Evolutionary conservation across 2,888 invertebrate species (phyloP), one percentile per base, ranked within the genome.

Genomic region (Arrhopalites spinosus): DNA sequence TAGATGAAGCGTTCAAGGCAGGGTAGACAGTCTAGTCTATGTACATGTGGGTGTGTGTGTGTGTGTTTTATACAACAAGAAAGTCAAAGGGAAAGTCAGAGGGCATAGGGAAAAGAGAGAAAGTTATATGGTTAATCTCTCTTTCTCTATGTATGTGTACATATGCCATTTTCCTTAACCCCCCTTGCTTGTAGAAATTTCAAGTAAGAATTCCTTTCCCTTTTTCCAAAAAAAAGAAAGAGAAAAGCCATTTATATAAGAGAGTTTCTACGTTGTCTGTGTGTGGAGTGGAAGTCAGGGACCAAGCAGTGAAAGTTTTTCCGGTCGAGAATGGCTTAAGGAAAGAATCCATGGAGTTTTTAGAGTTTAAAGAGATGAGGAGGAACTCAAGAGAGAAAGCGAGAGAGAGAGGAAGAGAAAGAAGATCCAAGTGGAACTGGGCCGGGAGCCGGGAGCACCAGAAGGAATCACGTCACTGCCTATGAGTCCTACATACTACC

Each of bases 291-390:
- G 36, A 36, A 36, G 36, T 50, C n/a, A 50, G 50, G 50, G 50
- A 50, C 50, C 17, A 53, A 69, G 29, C 53, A 69, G 29, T 69
- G 69, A 47, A 69, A 69, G 53, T 69, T 69, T 69, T 69, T 69
- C 69, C 69, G 53, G 69, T 53, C 50, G 50, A 69, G 69, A 69
- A 69, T 69, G 53, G 69, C 69, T 69, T 53, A 50, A 50, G 69
- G 69, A 69, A 53, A 53, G 69, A 53, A 69, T 66, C 11, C n/a
- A 69, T 36, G 36, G 36, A 36, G 36, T 36, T 36, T 36, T n/a
- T n/a, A n/a, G n/a, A n/a, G n/a, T n/a, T n/a, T 7, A 36, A 36
- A 11, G 53, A 53, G 53, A 20, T 20, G 53, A 3, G 23, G 23
- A 53, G 53, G 1, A 53, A 53, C n/a, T 11, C 1, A 47, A 36